Base-by-base conservation (phyloP, 2,797 vertebrate genomes). In the Takifugu ocellatus region DNA sequence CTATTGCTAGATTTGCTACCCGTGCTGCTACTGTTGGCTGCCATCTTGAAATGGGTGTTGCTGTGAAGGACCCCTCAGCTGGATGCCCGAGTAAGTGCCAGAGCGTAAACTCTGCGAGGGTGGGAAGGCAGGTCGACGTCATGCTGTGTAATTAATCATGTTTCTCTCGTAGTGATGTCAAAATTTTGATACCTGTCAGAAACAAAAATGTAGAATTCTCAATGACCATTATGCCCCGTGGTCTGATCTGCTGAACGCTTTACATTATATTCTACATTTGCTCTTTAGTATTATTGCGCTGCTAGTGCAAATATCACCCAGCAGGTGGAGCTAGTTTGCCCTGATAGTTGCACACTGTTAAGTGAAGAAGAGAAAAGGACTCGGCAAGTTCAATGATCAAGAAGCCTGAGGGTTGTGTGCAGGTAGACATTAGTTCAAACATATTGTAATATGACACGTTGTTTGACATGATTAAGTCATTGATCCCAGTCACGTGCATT, bases 11-110 rank as follows among this genome's bases (percentile, higher is more conserved):
- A 62, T 81, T 91, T 92, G 69, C 57, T 84, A 59, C 61, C 88
- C 88, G 89, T 88, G 90, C 81, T 89, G 86, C 84, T 88, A 66
- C 91, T 88, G 91, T 89, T 93, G 79, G 91, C 86, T 82, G 92
- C 91, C 92, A 93, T 93, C 84, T 89, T 92, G 87, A 78, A 90
- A 89, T 21, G 82, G 77, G 81, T 84, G 86, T 82, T 54, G 52
- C 79, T 53, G 33, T 2, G 0, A 55, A 70, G 75, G 84, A 86
- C 84, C 85, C 74, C 47, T 0, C 12, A n/a, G 17, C 2, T 0
- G 46, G 36, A 61, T 3, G 14, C 53, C n/a, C 2, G 0, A 5
- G 43, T 0, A 43, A 59, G 15, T 55, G 87, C 88, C 88, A 86
- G 85, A 25, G 1, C 16, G 25, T 1, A 84, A 83, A 73, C 31